Conservation (phyloP, 1,140 invertebrate species). For the Pachypsylla venusta region DNA sequence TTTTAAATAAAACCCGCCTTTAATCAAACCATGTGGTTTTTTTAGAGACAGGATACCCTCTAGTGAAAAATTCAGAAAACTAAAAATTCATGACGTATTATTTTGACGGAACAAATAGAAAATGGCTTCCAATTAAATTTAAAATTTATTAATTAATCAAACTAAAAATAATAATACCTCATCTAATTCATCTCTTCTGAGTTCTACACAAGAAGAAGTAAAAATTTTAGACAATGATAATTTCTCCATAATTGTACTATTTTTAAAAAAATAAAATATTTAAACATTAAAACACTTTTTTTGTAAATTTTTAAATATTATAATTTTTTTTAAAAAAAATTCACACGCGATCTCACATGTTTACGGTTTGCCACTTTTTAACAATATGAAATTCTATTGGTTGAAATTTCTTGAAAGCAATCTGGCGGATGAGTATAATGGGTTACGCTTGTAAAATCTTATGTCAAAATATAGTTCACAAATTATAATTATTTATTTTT, state of each 20-base stretch:
- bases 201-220: slow-evolving; percentile 2
- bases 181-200: slow-evolving; percentile 3
- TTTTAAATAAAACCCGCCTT: too few relatives aligned
- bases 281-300: slow-evolving; percentile 26
- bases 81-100: slow-evolving; percentile 7
- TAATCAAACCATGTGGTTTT: too few relatives aligned
- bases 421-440: too few relatives aligned
- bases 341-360: neutral
- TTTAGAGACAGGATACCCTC: too few relatives aligned
- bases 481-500: too few relatives aligned
- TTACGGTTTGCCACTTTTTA: slow-evolving; percentile 4
- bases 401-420: slow-evolving; percentile 6
- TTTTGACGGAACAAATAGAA: slow-evolving; percentile 12
- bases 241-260: neutral
- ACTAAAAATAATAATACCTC: neutral
- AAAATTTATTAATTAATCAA: neutral
- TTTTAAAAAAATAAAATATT: slow-evolving; percentile 25
- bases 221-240: slow-evolving; percentile 2
- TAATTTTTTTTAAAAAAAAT: neutral
- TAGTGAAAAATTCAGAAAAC: too few relatives aligned
- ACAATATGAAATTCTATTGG: neutral
- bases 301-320: too few relatives aligned
- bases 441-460: too few relatives aligned
- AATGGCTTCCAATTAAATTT: slow-evolving; percentile 7
- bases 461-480: too few relatives aligned